These are phyloP conservation scores for Harpalus rufipes DNA, from an alignment of 2,888 invertebrate species.

Conservation along the genomic window DNA sequence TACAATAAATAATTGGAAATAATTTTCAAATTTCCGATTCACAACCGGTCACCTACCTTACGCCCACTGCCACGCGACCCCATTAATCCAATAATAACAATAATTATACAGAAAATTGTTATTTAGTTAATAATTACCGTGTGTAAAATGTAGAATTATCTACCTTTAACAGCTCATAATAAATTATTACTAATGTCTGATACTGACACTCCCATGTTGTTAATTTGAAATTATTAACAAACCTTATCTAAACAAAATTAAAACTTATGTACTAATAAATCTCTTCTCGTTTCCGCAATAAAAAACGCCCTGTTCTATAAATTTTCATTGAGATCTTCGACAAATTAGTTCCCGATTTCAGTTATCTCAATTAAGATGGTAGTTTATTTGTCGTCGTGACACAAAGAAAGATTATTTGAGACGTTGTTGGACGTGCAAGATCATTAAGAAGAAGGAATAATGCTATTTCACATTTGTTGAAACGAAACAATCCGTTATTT, in stretches of 20 bases:
- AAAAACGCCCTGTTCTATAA: neutral
- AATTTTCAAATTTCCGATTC: too few species aligned
- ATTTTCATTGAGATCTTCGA: neutral
- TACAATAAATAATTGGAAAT: too few species aligned
- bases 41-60: too few species aligned
- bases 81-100: too few species aligned
- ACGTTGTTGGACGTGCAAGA: constrained; percentile 15
- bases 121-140: too few species aligned
- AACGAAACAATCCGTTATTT: constrained; percentile 47
- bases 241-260: neutral
- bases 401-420: constrained; percentile 34
- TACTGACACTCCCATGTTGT: neutral
- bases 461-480: constrained; percentile 41
- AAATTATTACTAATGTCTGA: neutral
- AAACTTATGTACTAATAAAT: constrained; percentile 4
- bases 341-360: constrained; percentile 27
- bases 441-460: constrained; percentile 32
- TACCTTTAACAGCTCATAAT: neutral
- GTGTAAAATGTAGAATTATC: neutral
- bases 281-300: neutral
- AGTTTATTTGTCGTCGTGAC: constrained; percentile 16
- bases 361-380: constrained; percentile 39
- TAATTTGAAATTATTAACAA: neutral
- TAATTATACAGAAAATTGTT: too few species aligned
- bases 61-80: too few species aligned